Base-by-base conservation (phyloP, 2,113 vertebrate genomes). In the Arothron firmamentum region DNA sequence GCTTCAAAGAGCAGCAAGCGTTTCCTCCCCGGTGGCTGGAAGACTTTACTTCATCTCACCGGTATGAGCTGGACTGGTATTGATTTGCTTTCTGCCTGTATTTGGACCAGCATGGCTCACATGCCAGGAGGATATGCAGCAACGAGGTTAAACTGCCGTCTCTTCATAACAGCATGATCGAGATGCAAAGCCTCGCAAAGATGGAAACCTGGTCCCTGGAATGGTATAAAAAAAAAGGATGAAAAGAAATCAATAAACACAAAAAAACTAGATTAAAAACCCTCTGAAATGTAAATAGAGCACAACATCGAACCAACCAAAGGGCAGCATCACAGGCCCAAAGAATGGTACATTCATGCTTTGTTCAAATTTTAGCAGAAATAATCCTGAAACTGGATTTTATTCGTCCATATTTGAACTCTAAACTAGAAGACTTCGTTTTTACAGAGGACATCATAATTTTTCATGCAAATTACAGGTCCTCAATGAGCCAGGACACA, bases 31-130 rank as follows among this genome's bases (percentile, higher is more conserved):
- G 71, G 71, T 51, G 65, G 53, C 65, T 59, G 28, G 0, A 7
- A 56, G 67, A 67, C 78, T 69, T 65, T 59, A 47, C 66, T 46
- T 47, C 0, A 11, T 78, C 60, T 21, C 46, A 59, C 21, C 72
- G 80, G 81, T 48, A 65, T 21, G 25, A 71, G 57, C 61, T 72
- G 78, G 76, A 70, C 79, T 59, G 2, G 56, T 77, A 88, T 87
- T 52, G 85, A 86, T 86, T 88, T 86, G 63, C 82, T 70, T 74
- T 87, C 81, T 16, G 69, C 31, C 47, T 63, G 64, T 12, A 62
- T 86, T 80, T 83, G 52, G 49, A 64, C 70, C 59, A 72, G 72
- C 76, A 73, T 64, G 71, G 46, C 41, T 85, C 66, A 75, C 72
- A 50, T 73, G 20, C 54, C 74, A 63, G 67, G 46, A 68, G 65